Evolutionary conservation across 2,113 vertebrate genomes (phyloP).

Genomic region (Himantopus leucocephalus): DNA sequence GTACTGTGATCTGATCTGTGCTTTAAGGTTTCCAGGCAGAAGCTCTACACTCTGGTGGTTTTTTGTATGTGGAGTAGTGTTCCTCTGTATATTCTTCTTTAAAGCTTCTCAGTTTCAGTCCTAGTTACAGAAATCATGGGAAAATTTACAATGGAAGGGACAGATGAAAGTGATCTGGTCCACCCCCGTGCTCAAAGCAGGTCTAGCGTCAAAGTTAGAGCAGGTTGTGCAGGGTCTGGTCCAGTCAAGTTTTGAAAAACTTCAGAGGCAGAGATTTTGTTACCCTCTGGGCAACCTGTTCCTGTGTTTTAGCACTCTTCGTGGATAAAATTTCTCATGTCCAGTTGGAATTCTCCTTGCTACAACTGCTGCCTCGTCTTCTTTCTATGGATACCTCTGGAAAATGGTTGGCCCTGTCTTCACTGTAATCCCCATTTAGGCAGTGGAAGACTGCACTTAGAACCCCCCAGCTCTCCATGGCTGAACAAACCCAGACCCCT

Average conservation of each 20-base stretch:
- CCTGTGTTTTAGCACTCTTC: not conserved
- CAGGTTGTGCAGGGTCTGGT: not conserved
- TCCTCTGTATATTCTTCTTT: not conserved
- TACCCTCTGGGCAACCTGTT: not conserved
- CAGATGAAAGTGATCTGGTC: not conserved
- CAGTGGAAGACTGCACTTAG: not conserved
- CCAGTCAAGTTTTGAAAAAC: not conserved
- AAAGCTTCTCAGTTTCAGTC: not conserved
- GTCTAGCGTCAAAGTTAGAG: not conserved
- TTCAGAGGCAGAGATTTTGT: not conserved
- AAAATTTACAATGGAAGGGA: not conserved
- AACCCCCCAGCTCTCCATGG: not conserved
- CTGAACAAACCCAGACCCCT: not conserved
- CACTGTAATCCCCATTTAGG: not conserved
- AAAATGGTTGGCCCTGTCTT: not conserved
- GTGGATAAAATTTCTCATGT: not conserved
- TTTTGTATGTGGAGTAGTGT: not conserved
- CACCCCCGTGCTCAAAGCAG: not conserved
- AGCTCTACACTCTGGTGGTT: accelerated
- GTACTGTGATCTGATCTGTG: not conserved
- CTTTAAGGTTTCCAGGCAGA: not conserved
- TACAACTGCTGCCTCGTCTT: not conserved
- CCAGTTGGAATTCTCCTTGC: not conserved
- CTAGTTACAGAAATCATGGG: not conserved
- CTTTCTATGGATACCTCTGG: not conserved